Evolutionary conservation across 2,888 invertebrate genomes (phyloP).

Genomic region (Leptodirus hochenwartii): DNA sequence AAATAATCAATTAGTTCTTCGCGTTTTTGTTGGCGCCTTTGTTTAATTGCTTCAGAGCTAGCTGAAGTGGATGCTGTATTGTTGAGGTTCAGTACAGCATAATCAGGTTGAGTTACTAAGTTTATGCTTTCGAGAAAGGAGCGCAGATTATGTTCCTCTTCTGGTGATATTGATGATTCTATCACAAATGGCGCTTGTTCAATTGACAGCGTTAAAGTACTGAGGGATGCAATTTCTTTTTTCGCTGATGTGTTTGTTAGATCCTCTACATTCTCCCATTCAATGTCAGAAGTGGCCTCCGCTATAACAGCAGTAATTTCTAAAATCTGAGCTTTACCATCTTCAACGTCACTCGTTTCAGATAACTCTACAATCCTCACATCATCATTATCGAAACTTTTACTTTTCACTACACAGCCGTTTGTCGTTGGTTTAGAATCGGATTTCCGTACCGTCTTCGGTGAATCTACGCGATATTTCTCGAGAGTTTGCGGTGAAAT

Average conservation of each 20-base stretch:
- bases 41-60: slow-evolving; percentile 19
- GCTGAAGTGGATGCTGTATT: slow-evolving; percentile 13
- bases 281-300: slow-evolving; percentile 44
- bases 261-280: slow-evolving; percentile 36
- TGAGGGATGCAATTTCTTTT: too few relatives aligned
- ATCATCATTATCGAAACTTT: slow-evolving; percentile 25
- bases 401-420: slow-evolving; percentile 18
- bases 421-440: slow-evolving; percentile 8
- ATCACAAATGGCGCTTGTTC: too few relatives aligned
- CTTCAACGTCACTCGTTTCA: slow-evolving; percentile 19
- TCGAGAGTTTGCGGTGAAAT: slow-evolving; percentile 2
- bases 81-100: slow-evolving; percentile 14
- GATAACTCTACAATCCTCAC: slow-evolving; percentile 25
- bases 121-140: slow-evolving; percentile 37
- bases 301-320: slow-evolving; percentile 36
- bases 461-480: slow-evolving; percentile 25
- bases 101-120: slow-evolving; percentile 31
- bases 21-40: slow-evolving; percentile 32
- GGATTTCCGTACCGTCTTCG: slow-evolving; percentile 15
- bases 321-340: slow-evolving; percentile 21
- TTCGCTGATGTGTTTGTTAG: slow-evolving; percentile 17
- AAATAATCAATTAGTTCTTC: slow-evolving; percentile 36
- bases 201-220: too few relatives aligned
- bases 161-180: slow-evolving; percentile 28
- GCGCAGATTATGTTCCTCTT: slow-evolving; percentile 36